Conservation (phyloP, 2,113 vertebrate genomes). For the Mobula hypostoma region DNA sequence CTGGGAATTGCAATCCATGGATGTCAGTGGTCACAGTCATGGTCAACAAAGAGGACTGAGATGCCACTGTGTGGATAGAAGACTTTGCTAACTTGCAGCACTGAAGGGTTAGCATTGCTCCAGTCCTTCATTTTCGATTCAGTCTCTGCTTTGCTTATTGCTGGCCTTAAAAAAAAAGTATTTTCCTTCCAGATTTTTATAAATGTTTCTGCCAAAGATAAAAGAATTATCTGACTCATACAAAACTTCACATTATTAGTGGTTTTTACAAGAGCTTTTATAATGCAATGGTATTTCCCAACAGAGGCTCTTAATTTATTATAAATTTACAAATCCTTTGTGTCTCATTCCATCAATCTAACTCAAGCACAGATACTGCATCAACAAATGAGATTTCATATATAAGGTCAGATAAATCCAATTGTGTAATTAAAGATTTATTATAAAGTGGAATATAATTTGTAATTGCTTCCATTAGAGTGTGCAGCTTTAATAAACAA, state of each 20-base stretch:
- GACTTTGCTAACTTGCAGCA: not conserved
- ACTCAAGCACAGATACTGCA: slow-evolving; percentile 11
- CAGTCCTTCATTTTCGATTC: not conserved
- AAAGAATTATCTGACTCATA: slow-evolving; percentile 26
- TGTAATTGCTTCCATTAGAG: slow-evolving; percentile 30
- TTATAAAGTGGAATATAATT: slow-evolving; percentile 25
- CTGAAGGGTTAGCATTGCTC: not conserved
- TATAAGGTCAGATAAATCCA: slow-evolving; percentile 2
- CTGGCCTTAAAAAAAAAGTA: not conserved
- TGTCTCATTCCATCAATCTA: slow-evolving; percentile 26
- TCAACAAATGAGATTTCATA: slow-evolving; percentile 25
- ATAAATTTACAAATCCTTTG: slow-evolving; percentile 26
- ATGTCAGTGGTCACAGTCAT: not conserved
- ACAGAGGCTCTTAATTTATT: slow-evolving; percentile 25
- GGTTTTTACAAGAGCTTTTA: slow-evolving; percentile 31
- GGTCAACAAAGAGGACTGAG: not conserved
- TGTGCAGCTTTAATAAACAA: not conserved
- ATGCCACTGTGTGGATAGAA: not conserved
- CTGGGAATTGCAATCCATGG: not conserved
- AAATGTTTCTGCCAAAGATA: slow-evolving; percentile 32
- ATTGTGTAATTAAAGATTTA: slow-evolving; percentile 36
- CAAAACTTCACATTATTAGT: slow-evolving; percentile 27
- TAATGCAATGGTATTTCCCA: slow-evolving; percentile 30
- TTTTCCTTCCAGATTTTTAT: slow-evolving; percentile 1
- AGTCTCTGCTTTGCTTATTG: not conserved